Conservation (phyloP, 2,797 vertebrate species). For the Thamnophis elegans region DNA sequence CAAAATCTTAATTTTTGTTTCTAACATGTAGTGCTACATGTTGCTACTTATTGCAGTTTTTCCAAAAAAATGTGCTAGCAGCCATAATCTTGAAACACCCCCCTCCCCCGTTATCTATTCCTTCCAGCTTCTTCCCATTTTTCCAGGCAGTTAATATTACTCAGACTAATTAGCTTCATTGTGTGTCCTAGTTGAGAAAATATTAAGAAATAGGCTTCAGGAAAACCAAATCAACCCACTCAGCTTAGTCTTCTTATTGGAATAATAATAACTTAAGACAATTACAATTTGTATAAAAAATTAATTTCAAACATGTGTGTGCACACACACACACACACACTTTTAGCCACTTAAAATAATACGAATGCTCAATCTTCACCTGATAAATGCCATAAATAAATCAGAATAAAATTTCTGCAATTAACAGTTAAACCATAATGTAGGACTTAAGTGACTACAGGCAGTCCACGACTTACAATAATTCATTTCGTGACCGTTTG, state of each 20-base stretch:
- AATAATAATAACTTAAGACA: not conserved
- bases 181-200: not conserved
- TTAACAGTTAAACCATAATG: slow-evolving; percentile 79
- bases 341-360: slow-evolving; percentile 20
- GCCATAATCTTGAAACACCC: not conserved
- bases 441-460: slow-evolving; percentile 63
- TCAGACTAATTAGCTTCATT: not conserved
- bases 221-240: not conserved
- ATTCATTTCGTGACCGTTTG: not conserved
- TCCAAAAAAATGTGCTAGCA: not conserved
- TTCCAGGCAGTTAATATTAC: not conserved
- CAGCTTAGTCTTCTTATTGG: not conserved
- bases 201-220: not conserved
- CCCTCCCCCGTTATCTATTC: not conserved
- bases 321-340: not conserved
- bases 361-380: slow-evolving; percentile 48
- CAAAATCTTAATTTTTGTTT: not conserved
- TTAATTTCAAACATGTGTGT: slow-evolving; percentile 20
- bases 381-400: slow-evolving; percentile 66
- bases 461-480: not conserved
- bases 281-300: not conserved
- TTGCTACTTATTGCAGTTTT: not conserved
- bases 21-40: not conserved
- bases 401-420: slow-evolving; percentile 66
- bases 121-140: not conserved